These are phyloP conservation scores for Chirona hameri DNA, from an alignment of 2,888 invertebrate genomes.

Conservation along the genomic window DNA sequence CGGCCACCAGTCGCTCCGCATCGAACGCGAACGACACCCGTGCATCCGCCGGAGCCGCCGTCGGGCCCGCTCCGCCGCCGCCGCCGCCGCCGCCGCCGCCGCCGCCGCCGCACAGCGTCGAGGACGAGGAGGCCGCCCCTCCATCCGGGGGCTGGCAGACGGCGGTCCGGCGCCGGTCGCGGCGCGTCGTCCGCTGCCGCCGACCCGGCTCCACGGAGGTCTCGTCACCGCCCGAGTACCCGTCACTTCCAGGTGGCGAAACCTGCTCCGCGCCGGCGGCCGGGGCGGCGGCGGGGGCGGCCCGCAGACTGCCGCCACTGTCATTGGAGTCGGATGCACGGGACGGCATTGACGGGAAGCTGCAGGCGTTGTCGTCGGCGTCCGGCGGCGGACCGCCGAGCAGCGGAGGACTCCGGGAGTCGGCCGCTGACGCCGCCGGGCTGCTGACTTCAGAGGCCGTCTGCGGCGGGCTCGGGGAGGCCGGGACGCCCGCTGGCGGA, in stretches of 20 bases:
- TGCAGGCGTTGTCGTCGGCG: conserved; percentile 24
- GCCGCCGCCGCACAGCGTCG: neutral
- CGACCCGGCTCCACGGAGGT: neutral
- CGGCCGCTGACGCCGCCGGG: neutral
- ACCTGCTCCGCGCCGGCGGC: neutral
- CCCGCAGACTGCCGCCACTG: neutral
- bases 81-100: neutral
- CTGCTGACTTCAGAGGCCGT: neutral
- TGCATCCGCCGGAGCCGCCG: neutral
- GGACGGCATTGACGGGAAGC: conserved; percentile 10
- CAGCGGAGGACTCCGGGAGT: neutral
- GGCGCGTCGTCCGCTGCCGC: neutral
- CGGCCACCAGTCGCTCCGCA: neutral
- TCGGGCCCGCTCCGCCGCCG: neutral
- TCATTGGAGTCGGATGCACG: neutral
- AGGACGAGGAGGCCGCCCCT: neutral
- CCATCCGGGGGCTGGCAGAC: neutral
- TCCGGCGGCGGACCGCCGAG: neutral
- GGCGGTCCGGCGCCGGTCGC: neutral
- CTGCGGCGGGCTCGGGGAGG: neutral
- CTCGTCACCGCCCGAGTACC: neutral
- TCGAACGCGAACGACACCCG: neutral
- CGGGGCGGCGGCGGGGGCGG: neutral
- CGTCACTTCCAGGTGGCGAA: neutral
- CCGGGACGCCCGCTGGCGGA: neutral